Conservation (phyloP, 1,140 invertebrate genomes). For the Solenopsis invicta region DNA sequence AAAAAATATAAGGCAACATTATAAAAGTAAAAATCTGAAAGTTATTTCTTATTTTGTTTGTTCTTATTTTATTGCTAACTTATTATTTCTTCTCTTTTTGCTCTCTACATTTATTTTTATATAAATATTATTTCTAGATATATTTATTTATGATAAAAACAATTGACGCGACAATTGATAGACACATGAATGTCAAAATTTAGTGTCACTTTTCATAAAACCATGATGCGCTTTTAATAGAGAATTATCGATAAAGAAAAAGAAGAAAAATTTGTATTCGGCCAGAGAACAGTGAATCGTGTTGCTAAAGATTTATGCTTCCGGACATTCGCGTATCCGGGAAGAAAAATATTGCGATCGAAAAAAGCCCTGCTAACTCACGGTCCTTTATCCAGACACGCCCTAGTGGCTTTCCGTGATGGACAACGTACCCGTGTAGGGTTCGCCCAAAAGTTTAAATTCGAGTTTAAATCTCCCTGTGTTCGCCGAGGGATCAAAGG, state of each 20-base stretch:
- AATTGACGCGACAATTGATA: not conserved
- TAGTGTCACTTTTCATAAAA: not conserved
- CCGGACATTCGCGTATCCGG: conserved; percentile 45
- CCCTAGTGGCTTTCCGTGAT: conserved; percentile 58
- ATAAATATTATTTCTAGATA: not conserved
- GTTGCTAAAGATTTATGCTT: conserved; percentile 46
- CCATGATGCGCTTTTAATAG: conserved; percentile 7
- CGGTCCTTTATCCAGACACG: conserved; percentile 50
- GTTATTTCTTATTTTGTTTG: not conserved
- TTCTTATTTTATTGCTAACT: no score
- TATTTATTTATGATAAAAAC: not conserved
- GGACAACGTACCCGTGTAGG: conserved; percentile 54
- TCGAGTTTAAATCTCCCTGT: conserved; percentile 53
- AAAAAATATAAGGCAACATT: not conserved
- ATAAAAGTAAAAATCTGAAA: not conserved
- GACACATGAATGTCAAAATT: not conserved
- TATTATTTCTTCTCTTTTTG: not conserved
- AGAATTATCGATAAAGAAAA: conserved; percentile 4
- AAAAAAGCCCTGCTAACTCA: conserved; percentile 40
- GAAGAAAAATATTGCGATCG: conserved; percentile 59
- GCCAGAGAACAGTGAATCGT: conserved; percentile 35
- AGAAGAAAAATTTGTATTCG: conserved; percentile 18
- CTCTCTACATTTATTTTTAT: not conserved
- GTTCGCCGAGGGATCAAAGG: conserved; percentile 42
- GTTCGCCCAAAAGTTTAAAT: conserved; percentile 60